Percentiles rank a stretch among this genome's conserved stretches.
Evolutionary conservation across 1,140 invertebrate species (phyloP).

Genomic region (Pseudomyrmex concolor): DNA sequence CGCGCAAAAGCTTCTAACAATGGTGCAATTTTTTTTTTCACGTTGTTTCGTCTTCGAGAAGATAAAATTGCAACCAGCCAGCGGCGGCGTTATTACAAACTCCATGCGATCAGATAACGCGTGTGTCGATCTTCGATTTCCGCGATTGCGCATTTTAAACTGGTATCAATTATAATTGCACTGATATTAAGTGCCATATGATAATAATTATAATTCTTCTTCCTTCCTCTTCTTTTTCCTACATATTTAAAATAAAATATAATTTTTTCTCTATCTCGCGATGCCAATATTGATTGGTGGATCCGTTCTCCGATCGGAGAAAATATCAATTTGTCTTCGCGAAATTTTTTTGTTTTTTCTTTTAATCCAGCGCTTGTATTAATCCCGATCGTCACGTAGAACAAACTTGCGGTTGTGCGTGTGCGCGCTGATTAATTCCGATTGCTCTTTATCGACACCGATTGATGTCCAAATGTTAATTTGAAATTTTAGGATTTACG

Average conservation of each 20-base stretch:
- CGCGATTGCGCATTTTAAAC: not conserved
- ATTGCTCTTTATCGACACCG: constrained; percentile 32
- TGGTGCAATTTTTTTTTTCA: constrained; percentile 20
- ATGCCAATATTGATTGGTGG: constrained; percentile 15
- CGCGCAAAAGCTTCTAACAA: constrained; percentile 21
- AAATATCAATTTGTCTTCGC: constrained; percentile 1
- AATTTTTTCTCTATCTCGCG: not conserved
- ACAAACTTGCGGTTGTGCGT: not conserved
- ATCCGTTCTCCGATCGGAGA: not conserved
- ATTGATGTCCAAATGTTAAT: constrained; percentile 27
- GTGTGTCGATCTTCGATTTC: not conserved
- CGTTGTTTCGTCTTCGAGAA: not conserved
- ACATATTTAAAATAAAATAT: not conserved
- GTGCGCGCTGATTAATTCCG: constrained; percentile 47
- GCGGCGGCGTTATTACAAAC: not conserved
- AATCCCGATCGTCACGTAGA: not conserved
- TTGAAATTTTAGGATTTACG: constrained; percentile 26
- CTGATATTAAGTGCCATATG: too few species aligned
- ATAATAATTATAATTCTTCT: too few species aligned
- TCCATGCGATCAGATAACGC: not conserved
- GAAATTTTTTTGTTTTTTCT: not conserved
- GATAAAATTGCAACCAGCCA: constrained; percentile 23
- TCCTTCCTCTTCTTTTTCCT: not conserved
- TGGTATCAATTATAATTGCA: not conserved
- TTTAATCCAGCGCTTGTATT: constrained; percentile 20